Evolutionary conservation across 2,113 vertebrate species (phyloP).

Genomic region (Cryptotis parvus): DNA sequence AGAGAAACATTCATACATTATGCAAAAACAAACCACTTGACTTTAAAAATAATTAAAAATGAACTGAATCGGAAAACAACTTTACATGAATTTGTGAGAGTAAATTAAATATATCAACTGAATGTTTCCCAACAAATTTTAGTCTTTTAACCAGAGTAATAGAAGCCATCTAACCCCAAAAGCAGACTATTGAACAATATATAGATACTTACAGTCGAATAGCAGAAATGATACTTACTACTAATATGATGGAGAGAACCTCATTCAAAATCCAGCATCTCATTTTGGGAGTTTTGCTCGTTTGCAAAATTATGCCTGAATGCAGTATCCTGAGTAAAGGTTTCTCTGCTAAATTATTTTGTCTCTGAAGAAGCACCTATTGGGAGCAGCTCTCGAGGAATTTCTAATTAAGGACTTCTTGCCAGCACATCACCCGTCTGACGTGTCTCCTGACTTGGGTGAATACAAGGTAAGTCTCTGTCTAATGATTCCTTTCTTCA

Average conservation of each 20-base stretch:
- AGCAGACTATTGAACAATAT: constrained; percentile 72
- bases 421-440: constrained; percentile 80
- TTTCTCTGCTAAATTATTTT: constrained; percentile 75
- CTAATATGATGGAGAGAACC: constrained; percentile 82
- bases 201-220: constrained; percentile 67
- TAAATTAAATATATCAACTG: constrained; percentile 78
- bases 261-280: constrained; percentile 88
- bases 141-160: constrained; percentile 78
- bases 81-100: constrained; percentile 81
- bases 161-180: constrained; percentile 76
- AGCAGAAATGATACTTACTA: constrained; percentile 87
- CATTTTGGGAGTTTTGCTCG: constrained; percentile 76
- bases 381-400: constrained; percentile 84
- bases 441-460: constrained; percentile 81
- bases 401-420: constrained; percentile 88
- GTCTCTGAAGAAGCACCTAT: constrained; percentile 81
- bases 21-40: constrained; percentile 75
- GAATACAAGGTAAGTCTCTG: constrained; percentile 83
- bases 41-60: constrained; percentile 86
- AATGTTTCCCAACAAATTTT: constrained; percentile 85
- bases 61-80: constrained; percentile 75
- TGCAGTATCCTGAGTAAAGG: constrained; percentile 56
- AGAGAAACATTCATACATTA: constrained; percentile 65
- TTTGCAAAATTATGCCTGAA: constrained; percentile 56
- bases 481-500: constrained; percentile 74